A percentile compares a stretch with the other conserved stretches of the same genome.
Conservation (phyloP, 2,113 vertebrate genomes). For the Trogon melanurus region DNA sequence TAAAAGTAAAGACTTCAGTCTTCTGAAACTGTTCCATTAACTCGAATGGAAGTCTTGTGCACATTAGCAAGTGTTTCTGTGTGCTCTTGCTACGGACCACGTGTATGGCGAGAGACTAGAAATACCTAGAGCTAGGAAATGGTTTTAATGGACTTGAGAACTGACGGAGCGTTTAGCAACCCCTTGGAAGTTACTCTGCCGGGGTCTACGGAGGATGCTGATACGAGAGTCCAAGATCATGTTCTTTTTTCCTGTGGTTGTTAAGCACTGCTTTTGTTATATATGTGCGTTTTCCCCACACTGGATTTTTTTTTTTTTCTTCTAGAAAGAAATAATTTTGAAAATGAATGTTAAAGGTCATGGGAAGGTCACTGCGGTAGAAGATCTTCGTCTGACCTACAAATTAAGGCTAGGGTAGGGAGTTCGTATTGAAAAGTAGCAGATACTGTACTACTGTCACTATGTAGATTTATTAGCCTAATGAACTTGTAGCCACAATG, state of each 20-base stretch:
- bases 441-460: conserved; percentile 82
- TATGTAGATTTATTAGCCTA: conserved; percentile 67
- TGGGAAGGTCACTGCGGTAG: conserved; percentile 49
- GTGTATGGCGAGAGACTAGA: not conserved
- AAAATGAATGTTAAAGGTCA: conserved; percentile 77
- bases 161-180: conserved; percentile 20
- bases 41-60: conserved; percentile 41
- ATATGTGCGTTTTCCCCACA: conserved; percentile 82
- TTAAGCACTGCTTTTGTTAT: conserved; percentile 81
- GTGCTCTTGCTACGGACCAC: not conserved
- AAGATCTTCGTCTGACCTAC: conserved; percentile 31
- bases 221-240: conserved; percentile 48
- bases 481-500: conserved; percentile 77
- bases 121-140: conserved; percentile 13
- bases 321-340: conserved; percentile 38
- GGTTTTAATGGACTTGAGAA: conserved; percentile 11
- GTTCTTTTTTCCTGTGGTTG: conserved; percentile 77
- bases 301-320: conserved; percentile 81
- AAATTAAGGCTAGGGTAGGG: conserved; percentile 65
- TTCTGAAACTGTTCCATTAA: conserved; percentile 29
- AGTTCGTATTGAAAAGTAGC: conserved; percentile 60
- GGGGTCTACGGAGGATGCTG: conserved; percentile 39
- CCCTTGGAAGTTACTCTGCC: not conserved
- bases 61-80: conserved; percentile 26
- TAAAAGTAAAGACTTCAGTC: not conserved